Percentiles rank a stretch among this genome's conserved stretches.
Evolutionary conservation across 1,140 invertebrate genomes (phyloP).

Genomic region (Rhynchophorus ferrugineus): DNA sequence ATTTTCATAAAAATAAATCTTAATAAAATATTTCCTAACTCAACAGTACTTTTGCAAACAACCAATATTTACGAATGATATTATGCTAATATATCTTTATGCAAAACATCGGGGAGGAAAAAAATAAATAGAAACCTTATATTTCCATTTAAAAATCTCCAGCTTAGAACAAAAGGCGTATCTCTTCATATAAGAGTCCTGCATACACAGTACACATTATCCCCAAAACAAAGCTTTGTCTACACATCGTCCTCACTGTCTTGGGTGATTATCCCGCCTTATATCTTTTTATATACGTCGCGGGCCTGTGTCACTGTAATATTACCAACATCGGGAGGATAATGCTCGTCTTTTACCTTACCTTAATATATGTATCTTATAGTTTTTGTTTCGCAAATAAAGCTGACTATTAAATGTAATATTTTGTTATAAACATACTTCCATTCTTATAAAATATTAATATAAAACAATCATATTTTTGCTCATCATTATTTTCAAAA

Average conservation of each 20-base stretch:
- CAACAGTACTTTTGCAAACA: too few species aligned
- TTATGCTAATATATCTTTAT: too few species aligned
- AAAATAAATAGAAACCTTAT: conserved; percentile 19
- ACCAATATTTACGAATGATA: too few species aligned
- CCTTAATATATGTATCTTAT: not conserved
- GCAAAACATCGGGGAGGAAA: too few species aligned
- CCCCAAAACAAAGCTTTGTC: conserved; percentile 20
- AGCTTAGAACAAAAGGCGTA: conserved; percentile 11
- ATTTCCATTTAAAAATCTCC: conserved; percentile 18
- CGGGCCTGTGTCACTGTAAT: conserved; percentile 16
- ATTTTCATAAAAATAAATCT: too few species aligned
- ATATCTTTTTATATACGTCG: conserved; percentile 18
- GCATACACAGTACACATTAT: conserved; percentile 19
- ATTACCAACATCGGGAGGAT: conserved; percentile 9
- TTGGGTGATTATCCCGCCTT: conserved; percentile 15
- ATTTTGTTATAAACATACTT: too few species aligned
- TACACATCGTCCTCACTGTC: conserved; percentile 17
- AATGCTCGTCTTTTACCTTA: not conserved
- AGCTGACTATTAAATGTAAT: too few species aligned
- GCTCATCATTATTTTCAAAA: too few species aligned
- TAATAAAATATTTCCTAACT: too few species aligned
- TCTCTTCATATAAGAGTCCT: conserved; percentile 14
- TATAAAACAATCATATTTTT: too few species aligned
- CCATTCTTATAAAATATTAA: too few species aligned
- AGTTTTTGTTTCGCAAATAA: too few species aligned